Evolutionary conservation across 2,888 invertebrate genomes (phyloP).

Genomic region (Campoletis raptor): DNA sequence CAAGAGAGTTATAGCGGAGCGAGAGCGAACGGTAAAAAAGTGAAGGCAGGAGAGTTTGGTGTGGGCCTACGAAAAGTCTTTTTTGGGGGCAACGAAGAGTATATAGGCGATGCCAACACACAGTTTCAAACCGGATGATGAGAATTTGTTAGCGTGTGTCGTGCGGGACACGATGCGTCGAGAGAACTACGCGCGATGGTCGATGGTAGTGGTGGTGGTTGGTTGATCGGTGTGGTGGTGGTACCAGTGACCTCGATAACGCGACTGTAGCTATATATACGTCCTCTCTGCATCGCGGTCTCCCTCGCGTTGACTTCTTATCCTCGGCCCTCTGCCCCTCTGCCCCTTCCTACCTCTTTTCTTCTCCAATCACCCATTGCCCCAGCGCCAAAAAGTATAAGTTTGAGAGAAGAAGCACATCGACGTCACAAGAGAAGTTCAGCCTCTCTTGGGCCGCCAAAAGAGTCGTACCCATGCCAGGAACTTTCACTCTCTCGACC

Average conservation of each 20-base stretch:
- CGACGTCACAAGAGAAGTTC: slow-evolving; percentile 52
- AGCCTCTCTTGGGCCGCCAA: slow-evolving; percentile 44
- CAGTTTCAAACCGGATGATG: slow-evolving; percentile 45
- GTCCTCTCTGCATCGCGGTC: slow-evolving; percentile 58
- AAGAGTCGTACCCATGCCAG: slow-evolving; percentile 50
- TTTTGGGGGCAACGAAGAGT: slow-evolving; percentile 61
- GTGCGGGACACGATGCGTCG: slow-evolving; percentile 65
- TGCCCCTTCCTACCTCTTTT: not conserved
- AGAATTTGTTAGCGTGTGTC: slow-evolving; percentile 53
- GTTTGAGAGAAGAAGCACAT: slow-evolving; percentile 72
- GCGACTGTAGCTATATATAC: slow-evolving; percentile 78
- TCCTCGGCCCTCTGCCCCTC: slow-evolving; percentile 10
- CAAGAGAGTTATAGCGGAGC: slow-evolving; percentile 27
- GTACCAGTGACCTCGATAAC: slow-evolving; percentile 84
- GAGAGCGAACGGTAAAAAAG: slow-evolving; percentile 65
- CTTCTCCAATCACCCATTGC: slow-evolving; percentile 8
- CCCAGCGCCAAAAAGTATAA: slow-evolving; percentile 82
- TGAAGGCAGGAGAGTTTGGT: slow-evolving; percentile 68
- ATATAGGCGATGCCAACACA: slow-evolving; percentile 37
- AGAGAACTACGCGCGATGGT: slow-evolving; percentile 61
- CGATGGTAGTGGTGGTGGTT: slow-evolving; percentile 73
- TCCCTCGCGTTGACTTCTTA: slow-evolving; percentile 39
- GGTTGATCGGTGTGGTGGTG: slow-evolving; percentile 79
- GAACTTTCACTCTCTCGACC: slow-evolving; percentile 77
- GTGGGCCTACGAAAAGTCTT: slow-evolving; percentile 57